A percentile compares a stretch with the other conserved stretches of the same genome.
Conservation (phyloP, 1,140 invertebrate species). For the Penaeus chinensis region DNA sequence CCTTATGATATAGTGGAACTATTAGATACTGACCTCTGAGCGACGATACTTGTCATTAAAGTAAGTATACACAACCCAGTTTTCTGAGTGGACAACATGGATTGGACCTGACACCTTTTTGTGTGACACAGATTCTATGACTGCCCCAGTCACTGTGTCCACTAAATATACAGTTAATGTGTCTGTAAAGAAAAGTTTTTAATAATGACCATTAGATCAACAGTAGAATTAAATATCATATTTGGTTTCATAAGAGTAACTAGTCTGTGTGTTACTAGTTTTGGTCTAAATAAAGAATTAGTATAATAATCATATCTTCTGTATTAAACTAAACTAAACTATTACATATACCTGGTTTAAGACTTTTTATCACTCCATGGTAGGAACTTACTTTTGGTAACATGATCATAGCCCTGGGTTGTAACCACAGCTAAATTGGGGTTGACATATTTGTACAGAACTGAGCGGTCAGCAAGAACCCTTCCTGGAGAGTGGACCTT, state of each 20-base stretch:
- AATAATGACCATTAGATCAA: neutral
- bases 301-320: too few relatives aligned
- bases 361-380: neutral
- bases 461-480: conserved; percentile 93
- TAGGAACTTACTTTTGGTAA: conserved; percentile 74
- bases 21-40: conserved; percentile 81
- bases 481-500: conserved; percentile 95
- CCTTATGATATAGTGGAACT: neutral
- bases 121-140: conserved; percentile 72
- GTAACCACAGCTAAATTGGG: conserved; percentile 93
- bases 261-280: too few relatives aligned
- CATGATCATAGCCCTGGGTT: conserved; percentile 79
- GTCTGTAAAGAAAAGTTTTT: conserved; percentile 69
- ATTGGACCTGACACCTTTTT: conserved; percentile 78
- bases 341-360: too few relatives aligned
- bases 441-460: conserved; percentile 98
- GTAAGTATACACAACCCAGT: conserved; percentile 95
- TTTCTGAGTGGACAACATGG: conserved; percentile 94
- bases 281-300: too few relatives aligned
- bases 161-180: conserved; percentile 85
- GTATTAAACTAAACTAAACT: too few relatives aligned
- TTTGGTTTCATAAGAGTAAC: too few relatives aligned
- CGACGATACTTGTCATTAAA: conserved; percentile 94
- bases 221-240: too few relatives aligned
- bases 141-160: conserved; percentile 86